Base-by-base conservation (phyloP, 2,797 vertebrate species). In the Anableps anableps region DNA sequence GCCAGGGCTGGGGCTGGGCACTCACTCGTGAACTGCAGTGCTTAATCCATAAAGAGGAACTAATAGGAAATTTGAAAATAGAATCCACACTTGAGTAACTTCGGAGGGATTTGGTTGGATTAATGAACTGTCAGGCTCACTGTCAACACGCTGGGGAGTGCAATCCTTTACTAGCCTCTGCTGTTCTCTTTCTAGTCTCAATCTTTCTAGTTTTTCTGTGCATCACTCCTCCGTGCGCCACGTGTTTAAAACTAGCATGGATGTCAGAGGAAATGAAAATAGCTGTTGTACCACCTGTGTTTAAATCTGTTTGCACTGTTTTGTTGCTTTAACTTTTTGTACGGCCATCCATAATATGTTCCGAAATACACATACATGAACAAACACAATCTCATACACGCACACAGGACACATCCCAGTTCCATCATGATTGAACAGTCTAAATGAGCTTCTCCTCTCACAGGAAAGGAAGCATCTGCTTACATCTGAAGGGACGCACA, bases 61-160 rank as follows among this genome's bases (percentile, higher is more conserved):
- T 95, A 95, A 95, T 95, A 89, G 94, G 94, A 95, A 95, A 95
- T 95, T 92, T 95, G 93, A 92, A 95, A 95, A 95, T 95, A 95
- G 94, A 95, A 95, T 95, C 93, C 95, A 95, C 93, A 94, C 94
- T 94, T 91, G 92, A 95, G 94, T 93, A 94, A 95, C 90, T 96
- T 95, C 93, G 91, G 91, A 88, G 91, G 95, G 95, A 95, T 96
- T 96, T 95, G 88, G 90, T 85, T 89, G 93, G 95, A 96, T 95
- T 95, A 95, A 95, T 95, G 94, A 95, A 94, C 93, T 95, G 95
- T 94, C 95, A 93, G 93, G 84, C 88, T 93, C 91, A 92, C 93
- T 95, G 94, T 94, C 95, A 95, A 94, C 94, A 95, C 83, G 91
- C 92, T 75, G 85, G 91, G 81, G 91, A 95, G 90, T 80, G 93